Base-by-base conservation (phyloP, 1,140 invertebrate genomes). In the Cylas formicarius region DNA sequence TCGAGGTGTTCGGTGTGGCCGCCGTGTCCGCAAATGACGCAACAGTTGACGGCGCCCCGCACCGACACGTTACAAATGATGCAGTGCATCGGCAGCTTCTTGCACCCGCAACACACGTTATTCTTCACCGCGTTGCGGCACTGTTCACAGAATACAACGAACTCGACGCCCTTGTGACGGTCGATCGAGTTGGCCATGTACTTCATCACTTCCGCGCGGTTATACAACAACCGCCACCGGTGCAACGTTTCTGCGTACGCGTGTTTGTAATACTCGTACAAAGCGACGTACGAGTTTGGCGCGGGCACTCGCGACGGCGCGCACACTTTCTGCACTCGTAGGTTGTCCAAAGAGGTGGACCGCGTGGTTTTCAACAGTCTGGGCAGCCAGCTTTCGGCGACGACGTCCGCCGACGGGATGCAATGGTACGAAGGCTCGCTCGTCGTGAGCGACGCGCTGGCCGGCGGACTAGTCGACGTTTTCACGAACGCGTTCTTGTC, bases 401-500 rank as follows among this genome's bases (percentile, higher is more conserved):
- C 81, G 5, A 84, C 80, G 53, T 90, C 87, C 17, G 85, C 78
- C 40, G 86, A 80, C 57, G 88, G 84, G 34, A 94, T 86, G 8
- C 90, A 94, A 63, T 92, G 90, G 68, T 95, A 95, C 1, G 88
- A 88, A 2, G 87, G 91, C 23, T 81, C 81, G 24, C 84, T 81
- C 40, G 56, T 48, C 53, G n/a, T 53, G 44, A n/a, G n/a, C n/a
- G n/a, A n/a, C n/a, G n/a, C n/a, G n/a, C n/a, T n/a, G n/a, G n/a
- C n/a, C n/a, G n/a, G n/a, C n/a, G n/a, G n/a, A n/a, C n/a, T n/a
- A n/a, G n/a, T n/a, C n/a, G n/a, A n/a, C n/a, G n/a, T n/a, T n/a
- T n/a, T n/a, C n/a, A n/a, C n/a, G n/a, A n/a, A n/a, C n/a, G n/a
- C n/a, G n/a, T n/a, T n/a, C n/a, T n/a, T n/a, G n/a, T n/a, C n/a